Conservation (phyloP, 2,113 vertebrate genomes). For the Chroicocephalus ridibundus region DNA sequence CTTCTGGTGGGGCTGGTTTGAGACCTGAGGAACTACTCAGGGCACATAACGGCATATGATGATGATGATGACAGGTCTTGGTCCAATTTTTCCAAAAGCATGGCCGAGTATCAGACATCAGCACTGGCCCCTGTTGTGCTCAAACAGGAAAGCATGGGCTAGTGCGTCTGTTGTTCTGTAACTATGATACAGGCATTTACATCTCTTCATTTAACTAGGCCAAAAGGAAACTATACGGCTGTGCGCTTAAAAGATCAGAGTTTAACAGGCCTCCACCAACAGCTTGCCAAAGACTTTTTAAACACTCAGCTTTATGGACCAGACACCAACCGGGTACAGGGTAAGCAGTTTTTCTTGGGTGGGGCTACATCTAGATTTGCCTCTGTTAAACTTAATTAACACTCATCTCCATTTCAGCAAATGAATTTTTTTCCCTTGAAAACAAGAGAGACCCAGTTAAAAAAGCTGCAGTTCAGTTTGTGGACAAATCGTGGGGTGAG, state of each 20-base stretch:
- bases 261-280: slow-evolving; percentile 66
- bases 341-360: slow-evolving; percentile 63
- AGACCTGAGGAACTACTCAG: accelerated
- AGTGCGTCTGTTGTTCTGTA: background rate
- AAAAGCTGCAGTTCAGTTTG: slow-evolving; percentile 85
- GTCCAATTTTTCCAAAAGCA: background rate
- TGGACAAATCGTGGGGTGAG: slow-evolving; percentile 86
- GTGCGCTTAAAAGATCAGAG: slow-evolving; percentile 67
- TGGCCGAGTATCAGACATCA: background rate
- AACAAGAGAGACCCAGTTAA: slow-evolving; percentile 82
- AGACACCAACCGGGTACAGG: slow-evolving; percentile 76
- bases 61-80: too few species aligned
- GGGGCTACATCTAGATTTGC: background rate
- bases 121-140: background rate
- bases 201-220: slow-evolving; percentile 63
- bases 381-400: background rate
- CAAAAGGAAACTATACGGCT: slow-evolving; percentile 79
- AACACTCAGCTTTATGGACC: slow-evolving; percentile 81
- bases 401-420: slow-evolving; percentile 71
- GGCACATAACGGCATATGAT: background rate
- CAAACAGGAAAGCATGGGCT: background rate
- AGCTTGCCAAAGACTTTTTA: slow-evolving; percentile 81
- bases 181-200: accelerated
- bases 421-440: slow-evolving; percentile 84
- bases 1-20: background rate